Evolutionary conservation across 2,888 invertebrate genomes (phyloP).

Genomic region (Macrophya annulata): DNA sequence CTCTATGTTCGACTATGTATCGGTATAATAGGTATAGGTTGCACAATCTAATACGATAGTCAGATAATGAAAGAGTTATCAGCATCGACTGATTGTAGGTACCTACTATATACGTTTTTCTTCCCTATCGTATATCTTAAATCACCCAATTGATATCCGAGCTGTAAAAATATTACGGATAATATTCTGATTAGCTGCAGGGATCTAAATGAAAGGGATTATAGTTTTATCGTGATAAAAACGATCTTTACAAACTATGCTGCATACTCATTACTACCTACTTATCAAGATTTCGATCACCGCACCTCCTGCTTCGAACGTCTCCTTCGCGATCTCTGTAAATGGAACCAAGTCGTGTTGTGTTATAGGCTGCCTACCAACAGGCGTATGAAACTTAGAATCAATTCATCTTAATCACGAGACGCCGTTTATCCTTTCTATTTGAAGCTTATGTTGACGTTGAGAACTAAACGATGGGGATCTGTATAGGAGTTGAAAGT

Average conservation of each 20-base stretch:
- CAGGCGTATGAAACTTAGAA: not conserved
- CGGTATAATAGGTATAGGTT: not conserved
- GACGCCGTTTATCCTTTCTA: not conserved
- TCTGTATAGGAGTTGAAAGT: slow-evolving; percentile 2
- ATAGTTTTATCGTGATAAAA: not conserved
- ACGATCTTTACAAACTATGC: not conserved
- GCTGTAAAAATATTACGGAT: not conserved
- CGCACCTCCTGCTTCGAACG: not conserved
- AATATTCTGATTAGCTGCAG: not conserved
- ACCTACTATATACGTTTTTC: not conserved
- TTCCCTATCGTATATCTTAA: not conserved
- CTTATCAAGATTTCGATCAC: not conserved
- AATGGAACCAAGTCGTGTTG: not conserved
- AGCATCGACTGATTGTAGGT: not conserved
- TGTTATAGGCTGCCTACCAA: not conserved
- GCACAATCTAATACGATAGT: not conserved
- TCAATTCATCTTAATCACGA: slow-evolving; percentile 21
- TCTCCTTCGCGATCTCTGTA: not conserved
- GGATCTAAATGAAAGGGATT: not conserved
- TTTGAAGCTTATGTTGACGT: not conserved
- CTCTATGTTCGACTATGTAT: not conserved
- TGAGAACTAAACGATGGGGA: not conserved
- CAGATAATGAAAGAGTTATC: slow-evolving; percentile 23
- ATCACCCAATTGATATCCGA: no score
- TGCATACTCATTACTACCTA: not conserved